Base-by-base conservation (phyloP, 1,140 invertebrate species). In the Nylanderia fulva region DNA sequence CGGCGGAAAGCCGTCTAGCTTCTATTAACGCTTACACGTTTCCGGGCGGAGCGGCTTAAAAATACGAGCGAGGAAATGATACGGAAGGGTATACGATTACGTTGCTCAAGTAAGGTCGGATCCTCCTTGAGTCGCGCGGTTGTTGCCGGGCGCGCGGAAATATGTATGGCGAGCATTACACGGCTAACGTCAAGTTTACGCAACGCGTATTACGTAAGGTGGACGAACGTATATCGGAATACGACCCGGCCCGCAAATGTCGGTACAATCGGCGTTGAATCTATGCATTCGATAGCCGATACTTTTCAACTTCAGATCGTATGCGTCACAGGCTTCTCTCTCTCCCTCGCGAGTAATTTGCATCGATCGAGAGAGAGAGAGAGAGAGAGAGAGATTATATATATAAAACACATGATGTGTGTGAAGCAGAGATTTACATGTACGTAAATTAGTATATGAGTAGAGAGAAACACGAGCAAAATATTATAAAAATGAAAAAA, bases 121-220 rank as follows among this genome's bases (percentile, higher is more conserved):
- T 42, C 39, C 15, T 29, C 48, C 61, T 7, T 11, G n/a, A 48
- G 71, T 11, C 42, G 36, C 42, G 36, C 15, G 36, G 87, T 84
- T 90, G 90, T 91, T 91, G 90, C 90, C 69, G 90, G 74, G 90
- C 86, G 85, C 87, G 54, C 77, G 74, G 87, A 89, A 89, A 85
- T 90, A 76, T 71, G 82, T 85, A 83, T 63, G 69, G 69, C 86
- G 69, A 69, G 60, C 80, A 71, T 89, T 89, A 87, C 45, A 48
- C 88, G 88, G 48, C 71, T 85, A 88, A 86, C 88, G 87, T 87
- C 69, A 85, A 74, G 88, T 90, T 90, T 90, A 89, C 88, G 88
- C 88, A 90, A 90, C 89, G 74, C 60, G 79, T 79, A 91, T 90
- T 92, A 91, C 74, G 90, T 89, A 88, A 88, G 85, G 64, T 75